Base-by-base conservation (phyloP, 2,888 invertebrate genomes). In the Strigamia maritima region DNA sequence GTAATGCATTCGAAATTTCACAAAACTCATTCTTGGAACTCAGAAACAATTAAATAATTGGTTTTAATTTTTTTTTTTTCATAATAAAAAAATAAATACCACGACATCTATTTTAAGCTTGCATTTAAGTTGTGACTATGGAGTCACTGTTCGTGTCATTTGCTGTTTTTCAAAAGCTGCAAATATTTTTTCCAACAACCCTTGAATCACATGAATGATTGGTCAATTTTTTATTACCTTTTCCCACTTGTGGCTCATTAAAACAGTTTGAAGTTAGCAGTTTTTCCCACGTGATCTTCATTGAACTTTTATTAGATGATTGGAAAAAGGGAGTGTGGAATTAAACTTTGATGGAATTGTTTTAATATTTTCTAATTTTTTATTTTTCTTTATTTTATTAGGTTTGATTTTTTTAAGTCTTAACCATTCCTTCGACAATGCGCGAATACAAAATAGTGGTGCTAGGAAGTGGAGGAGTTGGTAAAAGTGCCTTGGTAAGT, bases 361-460 rank as follows among this genome's bases (percentile, higher is more conserved):
- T 44, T 44, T 35, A 2, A 35, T 35, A 6, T 2, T 35, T 35
- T 35, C n/a, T 35, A 35, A n/a, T n/a, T n/a, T n/a, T n/a, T 44
- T 40, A 6, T 10, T 12, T 14, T 44, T 44, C 0, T 75, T 75
- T 75, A 1, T 75, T n/a, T 26, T 35, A 10, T 19, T 14, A 16
- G 75, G 31, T 75, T 75, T 75, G 75, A 35, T 75, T 75, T 7
- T 28, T 78, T 26, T 79, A 79, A 77, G 49, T 35, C 24, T 70
- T 49, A 35, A 70, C 40, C 78, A 78, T 78, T 78, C 74, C 78
- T 74, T 78, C 78, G 22, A 74, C 81, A 75, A 99, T 99, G 99
- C 94, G 98, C 89, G 99, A 99, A 91, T 99, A 99, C 90, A 99
- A 99, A 91, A 96, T 99, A 89, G 99, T 99, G 84, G 98, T 99